Percentiles rank a stretch among this genome's conserved stretches.
These are phyloP conservation scores for Phoxinus dragarum DNA, from an alignment of 2,797 vertebrate species.

Conservation along the genomic window DNA sequence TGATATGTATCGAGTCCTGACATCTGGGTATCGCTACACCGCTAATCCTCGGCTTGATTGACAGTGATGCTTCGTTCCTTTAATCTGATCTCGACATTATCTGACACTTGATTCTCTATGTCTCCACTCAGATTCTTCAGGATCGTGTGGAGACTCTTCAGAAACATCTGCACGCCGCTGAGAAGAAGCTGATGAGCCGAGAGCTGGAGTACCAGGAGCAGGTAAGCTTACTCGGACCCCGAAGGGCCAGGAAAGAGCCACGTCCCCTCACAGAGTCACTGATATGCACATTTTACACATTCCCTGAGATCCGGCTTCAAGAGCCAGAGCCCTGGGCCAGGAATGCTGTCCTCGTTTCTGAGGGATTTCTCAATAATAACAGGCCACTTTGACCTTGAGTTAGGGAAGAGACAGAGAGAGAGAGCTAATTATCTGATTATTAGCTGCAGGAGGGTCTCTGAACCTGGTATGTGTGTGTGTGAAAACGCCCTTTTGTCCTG, in stretches of 20 bases:
- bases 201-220: constrained; percentile 87
- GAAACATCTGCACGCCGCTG: constrained; percentile 74
- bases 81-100: constrained; percentile 40
- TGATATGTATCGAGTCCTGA: too few species aligned
- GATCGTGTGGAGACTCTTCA: constrained; percentile 83
- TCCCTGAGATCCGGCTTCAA: constrained; percentile 78
- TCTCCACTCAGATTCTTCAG: constrained; percentile 81
- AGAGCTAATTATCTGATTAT: constrained; percentile 28
- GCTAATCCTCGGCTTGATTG: background rate
- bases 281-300: constrained; percentile 77
- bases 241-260: too few species aligned
- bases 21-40: too few species aligned
- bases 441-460: constrained; percentile 3
- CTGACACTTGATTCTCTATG: constrained; percentile 37
- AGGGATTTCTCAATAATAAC: constrained; percentile 77
- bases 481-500: constrained; percentile 5
- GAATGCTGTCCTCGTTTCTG: constrained; percentile 75
- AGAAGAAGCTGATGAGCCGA: constrained; percentile 85
- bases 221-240: constrained; percentile 75
- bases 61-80: constrained; percentile 13
- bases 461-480: constrained; percentile 12
- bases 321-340: constrained; percentile 74
- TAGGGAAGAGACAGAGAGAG: background rate
- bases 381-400: constrained; percentile 77
- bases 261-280: constrained; percentile 62